Evolutionary conservation across 35 echinoderm and acorn worm genomes (phyloP), one percentile per base, ranked within the genome.

Genomic region (Amphiura filiformis): DNA sequence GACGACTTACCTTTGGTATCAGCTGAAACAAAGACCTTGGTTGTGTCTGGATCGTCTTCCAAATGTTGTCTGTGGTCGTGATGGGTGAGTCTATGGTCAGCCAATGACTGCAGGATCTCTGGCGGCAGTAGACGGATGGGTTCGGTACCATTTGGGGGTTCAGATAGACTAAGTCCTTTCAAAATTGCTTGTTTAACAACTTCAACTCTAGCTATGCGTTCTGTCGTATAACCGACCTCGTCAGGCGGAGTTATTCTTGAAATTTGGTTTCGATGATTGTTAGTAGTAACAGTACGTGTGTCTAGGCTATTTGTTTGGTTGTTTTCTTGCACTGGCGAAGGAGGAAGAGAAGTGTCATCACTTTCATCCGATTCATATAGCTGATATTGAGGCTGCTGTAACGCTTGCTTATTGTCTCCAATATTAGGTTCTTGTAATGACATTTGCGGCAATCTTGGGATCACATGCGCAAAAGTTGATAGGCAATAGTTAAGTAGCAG

Each of bases 131-230:
- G 7, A 0, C 49, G 31, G 33, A 65, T 70, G 0, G 83, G 83
- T 37, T 61, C 33, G 13, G 83, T 65, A 1, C 35, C 83, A 14
- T 65, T 85, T 2, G 83, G 83, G 2, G 83, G 83, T 64, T 32
- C 56, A 13, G 31, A 26, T 35, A 85, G 83, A 23, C 56, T 28
- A 56, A 85, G 56, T 31, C 44, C 22, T 0, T 85, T 36, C n/a
- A 85, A 61, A 35, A 85, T 23, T 33, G 47, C 17, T 13, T 61
- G 44, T 61, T 85, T 85, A 3, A 85, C 22, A 31, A 85, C 39
- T 64, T 85, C 83, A 5, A 85, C 15, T 12, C 83, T 47, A 64
- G 56, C 15, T 11, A 15, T 0, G 20, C 35, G 13, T 61, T 85
- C 56, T 3, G 36, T 65, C 33, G 26, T 70, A 13, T 5, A 1